These are phyloP conservation scores for Spizella passerina DNA, from an alignment of 2,797 vertebrate species.

Conservation along the genomic window DNA sequence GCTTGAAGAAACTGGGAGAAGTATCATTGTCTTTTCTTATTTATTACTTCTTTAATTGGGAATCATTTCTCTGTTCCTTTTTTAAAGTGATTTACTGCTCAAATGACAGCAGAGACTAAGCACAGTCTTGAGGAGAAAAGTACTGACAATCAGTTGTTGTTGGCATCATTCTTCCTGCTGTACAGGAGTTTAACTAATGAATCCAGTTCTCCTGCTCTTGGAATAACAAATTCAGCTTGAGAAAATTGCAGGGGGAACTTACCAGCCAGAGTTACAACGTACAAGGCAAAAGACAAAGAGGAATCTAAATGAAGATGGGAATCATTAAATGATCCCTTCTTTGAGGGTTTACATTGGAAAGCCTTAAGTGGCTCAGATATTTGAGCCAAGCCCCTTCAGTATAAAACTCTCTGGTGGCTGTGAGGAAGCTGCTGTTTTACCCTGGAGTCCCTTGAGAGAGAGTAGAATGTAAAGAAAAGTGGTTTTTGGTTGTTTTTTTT, in stretches of 20 bases:
- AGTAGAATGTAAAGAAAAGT: neutral
- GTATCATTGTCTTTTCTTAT: neutral
- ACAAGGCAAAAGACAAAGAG: neutral
- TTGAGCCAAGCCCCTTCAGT: neutral
- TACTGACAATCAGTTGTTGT: neutral
- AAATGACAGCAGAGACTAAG: neutral
- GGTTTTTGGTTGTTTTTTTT: neutral
- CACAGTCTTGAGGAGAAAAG: neutral
- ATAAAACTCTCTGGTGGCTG: neutral
- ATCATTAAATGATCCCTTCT: constrained; percentile 18
- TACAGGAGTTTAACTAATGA: neutral
- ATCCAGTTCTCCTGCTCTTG: neutral
- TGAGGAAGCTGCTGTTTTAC: constrained; percentile 21
- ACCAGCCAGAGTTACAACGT: neutral
- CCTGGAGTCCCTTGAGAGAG: neutral
- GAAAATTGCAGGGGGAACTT: constrained; percentile 10
- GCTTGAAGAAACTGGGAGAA: neutral
- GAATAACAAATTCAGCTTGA: constrained; percentile 1
- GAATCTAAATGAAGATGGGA: neutral
- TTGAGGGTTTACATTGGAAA: constrained; percentile 49
- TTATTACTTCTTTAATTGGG: neutral
- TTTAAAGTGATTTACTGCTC: neutral
- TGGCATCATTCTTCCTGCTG: neutral
- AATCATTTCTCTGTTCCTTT: neutral
- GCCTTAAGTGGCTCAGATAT: constrained; percentile 9